Base-by-base conservation (phyloP, 2,113 vertebrate genomes). In the Onychostruthus taczanowskii region DNA sequence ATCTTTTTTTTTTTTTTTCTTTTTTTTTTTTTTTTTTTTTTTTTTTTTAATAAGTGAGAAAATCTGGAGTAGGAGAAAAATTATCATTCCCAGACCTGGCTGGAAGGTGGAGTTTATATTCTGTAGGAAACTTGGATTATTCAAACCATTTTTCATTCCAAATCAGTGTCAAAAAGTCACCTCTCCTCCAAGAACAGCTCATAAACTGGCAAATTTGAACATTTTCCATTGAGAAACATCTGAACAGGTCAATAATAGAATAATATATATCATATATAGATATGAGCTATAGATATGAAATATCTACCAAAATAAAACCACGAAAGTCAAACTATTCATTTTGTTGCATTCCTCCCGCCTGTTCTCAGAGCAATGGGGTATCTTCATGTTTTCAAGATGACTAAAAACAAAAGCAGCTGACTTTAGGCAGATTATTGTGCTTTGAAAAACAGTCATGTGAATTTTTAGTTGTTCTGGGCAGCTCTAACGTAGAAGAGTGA, bases 101-200 rank as follows among this genome's bases (percentile, higher is more conserved):
- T 93, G 78, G 44, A 84, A 89, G 62, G 74, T 72, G 31, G 37
- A 84, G 46, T 93, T 94, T 72, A 50, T 72, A 31, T 87, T 72
- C 66, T 79, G 49, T 49, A 79, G 66, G 69, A 93, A 95, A 89
- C n/a, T 41, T 79, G 35, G 83, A 87, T 43, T 64, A 83, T 90
- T 53, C 46, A 81, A 79, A 27, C 43, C 13, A 30, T 87, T 87
- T 89, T 82, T 91, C 58, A 92, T 87, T 82, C 63, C 68, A 79
- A 85, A 95, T 78, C 82, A 58, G 44, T 53, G 78, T 83, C 41
- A 89, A 58, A 91, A 91, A 93, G 44, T 64, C 87, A 89, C 46
- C 41, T 78, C n/a, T n/a, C 19, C 46, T 94, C 49, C 74, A 84
- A 61, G 72, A 94, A 12, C 82, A 93, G 49, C 50, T 91, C 92